Percentiles rank a stretch among this genome's conserved stretches.
These are phyloP conservation scores for Troides helena DNA, from an alignment of 2,888 invertebrate species.

Conservation along the genomic window DNA sequence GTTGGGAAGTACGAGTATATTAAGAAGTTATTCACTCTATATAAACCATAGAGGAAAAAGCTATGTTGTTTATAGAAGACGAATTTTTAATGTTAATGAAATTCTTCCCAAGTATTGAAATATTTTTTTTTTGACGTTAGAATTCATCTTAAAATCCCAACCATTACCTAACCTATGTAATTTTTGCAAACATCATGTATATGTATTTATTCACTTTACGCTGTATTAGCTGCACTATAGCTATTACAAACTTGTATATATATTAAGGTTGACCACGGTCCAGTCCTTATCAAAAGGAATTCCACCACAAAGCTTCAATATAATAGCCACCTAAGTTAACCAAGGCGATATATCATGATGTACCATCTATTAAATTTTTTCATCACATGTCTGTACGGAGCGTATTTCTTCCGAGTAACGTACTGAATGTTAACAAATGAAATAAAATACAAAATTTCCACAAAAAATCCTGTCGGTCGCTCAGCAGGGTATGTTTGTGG, in stretches of 20 bases:
- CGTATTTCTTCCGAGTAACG: conserved; percentile 49
- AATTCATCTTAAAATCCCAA: too few relatives aligned
- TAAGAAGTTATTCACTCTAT: neutral
- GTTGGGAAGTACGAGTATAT: neutral
- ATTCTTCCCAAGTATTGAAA: too few relatives aligned
- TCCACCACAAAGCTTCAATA: conserved; percentile 56
- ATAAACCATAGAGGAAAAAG: neutral
- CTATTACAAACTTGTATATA: conserved; percentile 3
- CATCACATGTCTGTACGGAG: conserved; percentile 42
- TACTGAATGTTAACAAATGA: conserved; percentile 64
- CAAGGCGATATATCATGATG: conserved; percentile 68
- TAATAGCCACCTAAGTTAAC: conserved; percentile 57
- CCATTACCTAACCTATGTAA: neutral
- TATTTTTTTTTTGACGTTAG: too few relatives aligned
- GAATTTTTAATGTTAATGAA: too few relatives aligned
- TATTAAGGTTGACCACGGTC: conserved; percentile 38
- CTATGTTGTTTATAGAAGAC: too few relatives aligned
- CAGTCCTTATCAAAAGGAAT: conserved; percentile 38
- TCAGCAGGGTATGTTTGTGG: conserved; percentile 77
- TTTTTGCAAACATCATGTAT: neutral
- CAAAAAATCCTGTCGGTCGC: conserved; percentile 69
- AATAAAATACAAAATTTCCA: conserved; percentile 73
- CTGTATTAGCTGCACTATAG: neutral
- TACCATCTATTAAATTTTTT: conserved; percentile 70
- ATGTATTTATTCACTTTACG: neutral